phyloP scores from a whole-genome alignment of 2,797 vertebrate genomes.

The Myotis planiceps region DNA sequence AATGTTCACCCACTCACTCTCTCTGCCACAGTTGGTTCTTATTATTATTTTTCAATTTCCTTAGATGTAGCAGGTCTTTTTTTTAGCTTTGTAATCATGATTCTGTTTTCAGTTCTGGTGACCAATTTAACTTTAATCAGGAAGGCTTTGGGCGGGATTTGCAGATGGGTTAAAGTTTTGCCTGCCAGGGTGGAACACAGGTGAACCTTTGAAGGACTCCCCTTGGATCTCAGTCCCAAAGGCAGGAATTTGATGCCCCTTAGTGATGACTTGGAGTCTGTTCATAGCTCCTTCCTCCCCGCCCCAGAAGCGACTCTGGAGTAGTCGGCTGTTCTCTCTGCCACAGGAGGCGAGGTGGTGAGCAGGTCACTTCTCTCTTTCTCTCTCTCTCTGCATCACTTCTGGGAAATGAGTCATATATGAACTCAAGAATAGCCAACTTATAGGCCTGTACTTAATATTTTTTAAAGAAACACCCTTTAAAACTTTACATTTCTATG shows the following conservation, averaged over 20 bases:
- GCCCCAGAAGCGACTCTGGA: neutral
- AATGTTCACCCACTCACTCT: conserved; percentile 75
- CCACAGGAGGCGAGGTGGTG: neutral
- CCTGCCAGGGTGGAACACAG: conserved; percentile 48
- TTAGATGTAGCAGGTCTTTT: conserved; percentile 69
- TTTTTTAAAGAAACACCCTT: neutral
- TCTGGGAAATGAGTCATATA: neutral
- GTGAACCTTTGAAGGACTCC: conserved; percentile 12
- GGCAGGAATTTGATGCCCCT: neutral
- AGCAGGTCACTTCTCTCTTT: neutral
- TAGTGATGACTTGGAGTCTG: neutral
- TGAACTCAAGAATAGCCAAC: neutral
- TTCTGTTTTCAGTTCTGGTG: conserved; percentile 53
- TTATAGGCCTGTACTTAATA: neutral
- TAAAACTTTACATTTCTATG: neutral
- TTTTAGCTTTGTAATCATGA: conserved; percentile 33
- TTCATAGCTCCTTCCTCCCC: neutral
- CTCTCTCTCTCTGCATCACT: neutral
- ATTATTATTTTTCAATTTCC: conserved; percentile 46
- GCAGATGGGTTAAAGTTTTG: neutral
- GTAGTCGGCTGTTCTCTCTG: neutral
- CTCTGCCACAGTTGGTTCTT: conserved; percentile 61
- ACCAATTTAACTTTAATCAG: conserved; percentile 61
- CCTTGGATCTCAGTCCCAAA: conserved; percentile 14
- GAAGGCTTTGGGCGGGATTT: conserved; percentile 17